Evolutionary conservation across 2,888 invertebrate species (phyloP).

Genomic region (Synergus itoensis): DNA sequence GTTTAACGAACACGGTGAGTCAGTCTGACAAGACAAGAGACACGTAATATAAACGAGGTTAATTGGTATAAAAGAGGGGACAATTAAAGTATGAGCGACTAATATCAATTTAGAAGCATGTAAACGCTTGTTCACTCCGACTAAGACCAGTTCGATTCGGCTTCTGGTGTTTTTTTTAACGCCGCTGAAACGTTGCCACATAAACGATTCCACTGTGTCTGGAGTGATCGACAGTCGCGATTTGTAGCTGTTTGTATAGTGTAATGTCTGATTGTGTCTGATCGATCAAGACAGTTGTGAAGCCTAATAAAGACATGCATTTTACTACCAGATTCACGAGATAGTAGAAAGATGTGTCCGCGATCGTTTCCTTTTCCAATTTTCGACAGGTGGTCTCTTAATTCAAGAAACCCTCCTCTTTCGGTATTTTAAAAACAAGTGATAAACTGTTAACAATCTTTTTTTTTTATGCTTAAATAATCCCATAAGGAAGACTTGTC

Average conservation of each 20-base stretch:
- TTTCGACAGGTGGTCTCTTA: not conserved
- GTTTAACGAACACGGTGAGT: constrained; percentile 66
- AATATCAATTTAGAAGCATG: constrained; percentile 50
- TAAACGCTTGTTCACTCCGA: constrained; percentile 55
- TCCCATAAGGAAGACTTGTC: not conserved
- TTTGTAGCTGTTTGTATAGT: not conserved
- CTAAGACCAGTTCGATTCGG: constrained; percentile 62
- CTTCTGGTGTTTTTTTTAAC: constrained; percentile 34
- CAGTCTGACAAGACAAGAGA: constrained; percentile 58
- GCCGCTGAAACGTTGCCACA: constrained; percentile 20
- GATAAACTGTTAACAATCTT: not conserved
- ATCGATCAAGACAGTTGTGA: constrained; percentile 1
- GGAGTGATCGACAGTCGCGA: constrained; percentile 15
- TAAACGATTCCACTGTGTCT: constrained; percentile 3
- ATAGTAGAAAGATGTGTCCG: not conserved
- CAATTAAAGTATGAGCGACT: constrained; percentile 59
- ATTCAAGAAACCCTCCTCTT: not conserved
- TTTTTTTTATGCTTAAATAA: not conserved
- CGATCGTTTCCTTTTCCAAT: not conserved
- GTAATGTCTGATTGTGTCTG: constrained; percentile 5
- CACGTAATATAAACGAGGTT: constrained; percentile 66
- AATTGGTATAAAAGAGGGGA: constrained; percentile 67
- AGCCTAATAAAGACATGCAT: not conserved
- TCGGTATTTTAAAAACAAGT: not conserved
- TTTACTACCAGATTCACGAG: not conserved